Evolutionary conservation across 1,140 invertebrate genomes (phyloP).

Genomic region (Elysia chlorotica): DNA sequence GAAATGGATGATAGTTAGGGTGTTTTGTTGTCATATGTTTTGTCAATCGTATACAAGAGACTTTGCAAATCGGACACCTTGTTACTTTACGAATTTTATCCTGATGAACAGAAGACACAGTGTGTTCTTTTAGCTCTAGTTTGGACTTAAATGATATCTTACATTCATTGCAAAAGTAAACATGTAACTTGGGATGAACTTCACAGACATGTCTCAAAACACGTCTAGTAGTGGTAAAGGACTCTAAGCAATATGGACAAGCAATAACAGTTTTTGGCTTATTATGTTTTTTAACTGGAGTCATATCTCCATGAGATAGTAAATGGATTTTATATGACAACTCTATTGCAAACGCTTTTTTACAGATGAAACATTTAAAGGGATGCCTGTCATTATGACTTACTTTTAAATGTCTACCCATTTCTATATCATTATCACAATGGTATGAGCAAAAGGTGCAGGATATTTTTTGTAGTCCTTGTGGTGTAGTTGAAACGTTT

Average conservation of each 20-base stretch:
- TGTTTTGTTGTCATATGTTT: neutral
- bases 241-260: neutral
- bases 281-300: neutral
- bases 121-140: slow-evolving; percentile 7
- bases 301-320: neutral
- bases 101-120: neutral
- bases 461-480: neutral
- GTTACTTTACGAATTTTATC: slow-evolving; percentile 1
- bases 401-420: slow-evolving; percentile 6
- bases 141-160: neutral
- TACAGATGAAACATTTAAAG: slow-evolving; percentile 4
- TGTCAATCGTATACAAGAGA: neutral
- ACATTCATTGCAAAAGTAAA: slow-evolving; percentile 2
- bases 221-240: too few relatives aligned
- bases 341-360: neutral
- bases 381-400: slow-evolving; percentile 5
- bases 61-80: slow-evolving; percentile 5
- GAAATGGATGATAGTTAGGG: slow-evolving; percentile 1
- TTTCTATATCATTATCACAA: slow-evolving; percentile 1
- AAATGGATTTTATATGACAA: slow-evolving; percentile 8
- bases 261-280: neutral
- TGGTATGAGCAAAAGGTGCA: slow-evolving; percentile 1
- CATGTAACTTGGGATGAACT: neutral
- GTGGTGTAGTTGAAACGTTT: neutral
- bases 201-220: too few relatives aligned